phyloP scores from a whole-genome alignment of 2,113 vertebrate genomes.

The Laticauda laticaudata region DNA sequence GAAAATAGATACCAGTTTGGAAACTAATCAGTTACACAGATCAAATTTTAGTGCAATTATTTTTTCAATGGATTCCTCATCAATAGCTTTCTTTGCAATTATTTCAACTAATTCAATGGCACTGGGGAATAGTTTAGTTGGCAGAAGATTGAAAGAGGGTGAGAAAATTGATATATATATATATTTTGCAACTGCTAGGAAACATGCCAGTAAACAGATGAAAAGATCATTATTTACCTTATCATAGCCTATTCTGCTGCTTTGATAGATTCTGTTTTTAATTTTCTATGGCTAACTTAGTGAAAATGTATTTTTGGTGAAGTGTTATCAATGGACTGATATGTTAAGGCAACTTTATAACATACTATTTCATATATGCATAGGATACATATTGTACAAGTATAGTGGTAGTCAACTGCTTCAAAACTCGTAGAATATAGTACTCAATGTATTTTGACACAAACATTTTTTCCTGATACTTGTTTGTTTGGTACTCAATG shows the following conservation, averaged over 20 bases:
- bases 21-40: slow-evolving; percentile 15
- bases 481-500: neutral
- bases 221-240: slow-evolving; percentile 24
- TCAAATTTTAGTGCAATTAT: slow-evolving; percentile 10
- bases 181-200: slow-evolving; percentile 10
- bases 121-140: slow-evolving; percentile 20
- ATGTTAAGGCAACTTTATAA: slow-evolving; percentile 4
- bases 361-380: neutral
- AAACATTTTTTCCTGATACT: neutral
- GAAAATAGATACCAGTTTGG: slow-evolving; percentile 13
- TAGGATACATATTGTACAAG: neutral
- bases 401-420: neutral
- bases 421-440: neutral
- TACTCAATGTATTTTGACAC: neutral
- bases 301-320: neutral
- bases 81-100: slow-evolving; percentile 20
- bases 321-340: neutral
- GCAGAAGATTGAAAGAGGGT: neutral
- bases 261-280: slow-evolving; percentile 5
- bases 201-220: slow-evolving; percentile 6
- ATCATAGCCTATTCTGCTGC: slow-evolving; percentile 17
- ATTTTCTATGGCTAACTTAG: neutral
- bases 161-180: too few species aligned
- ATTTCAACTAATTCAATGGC: slow-evolving; percentile 9
- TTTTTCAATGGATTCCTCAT: slow-evolving; percentile 24